These are phyloP conservation scores for Crypturellus tataupa DNA, from an alignment of 2,797 vertebrate genomes.

Conservation along the genomic window DNA sequence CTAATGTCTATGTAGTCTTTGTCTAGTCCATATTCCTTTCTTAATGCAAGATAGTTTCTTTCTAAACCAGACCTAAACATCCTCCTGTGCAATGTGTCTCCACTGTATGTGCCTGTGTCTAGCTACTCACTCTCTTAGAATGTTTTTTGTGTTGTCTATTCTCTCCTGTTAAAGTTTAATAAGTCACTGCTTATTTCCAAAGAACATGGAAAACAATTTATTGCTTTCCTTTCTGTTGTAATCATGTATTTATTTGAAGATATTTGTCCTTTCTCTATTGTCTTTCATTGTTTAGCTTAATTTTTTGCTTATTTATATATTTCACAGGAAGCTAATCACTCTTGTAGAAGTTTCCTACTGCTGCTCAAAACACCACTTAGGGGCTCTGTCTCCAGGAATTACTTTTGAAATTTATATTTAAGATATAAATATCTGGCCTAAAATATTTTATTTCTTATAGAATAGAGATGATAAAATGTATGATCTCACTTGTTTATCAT, in stretches of 20 bases:
- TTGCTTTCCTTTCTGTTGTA: neutral
- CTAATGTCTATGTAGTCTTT: neutral
- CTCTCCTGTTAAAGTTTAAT: neutral
- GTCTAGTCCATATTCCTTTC: neutral
- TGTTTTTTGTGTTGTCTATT: rapidly evolving
- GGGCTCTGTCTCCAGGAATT: neutral
- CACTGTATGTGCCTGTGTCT: neutral
- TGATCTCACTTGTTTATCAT: neutral
- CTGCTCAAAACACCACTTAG: neutral
- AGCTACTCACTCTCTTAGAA: neutral
- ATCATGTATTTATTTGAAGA: neutral
- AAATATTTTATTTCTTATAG: neutral
- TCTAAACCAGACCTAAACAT: neutral
- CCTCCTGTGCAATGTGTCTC: neutral
- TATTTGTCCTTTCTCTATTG: neutral
- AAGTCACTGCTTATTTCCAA: neutral
- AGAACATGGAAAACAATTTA: neutral
- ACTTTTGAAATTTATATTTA: neutral
- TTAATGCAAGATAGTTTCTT: neutral
- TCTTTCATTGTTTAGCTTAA: neutral
- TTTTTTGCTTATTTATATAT: neutral
- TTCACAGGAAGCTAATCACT: neutral
- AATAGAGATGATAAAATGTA: neutral
- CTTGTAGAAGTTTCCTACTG: neutral
- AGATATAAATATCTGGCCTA: neutral